phyloP scores from a whole-genome alignment of 2,113 vertebrate genomes.

The Chionis minor region DNA sequence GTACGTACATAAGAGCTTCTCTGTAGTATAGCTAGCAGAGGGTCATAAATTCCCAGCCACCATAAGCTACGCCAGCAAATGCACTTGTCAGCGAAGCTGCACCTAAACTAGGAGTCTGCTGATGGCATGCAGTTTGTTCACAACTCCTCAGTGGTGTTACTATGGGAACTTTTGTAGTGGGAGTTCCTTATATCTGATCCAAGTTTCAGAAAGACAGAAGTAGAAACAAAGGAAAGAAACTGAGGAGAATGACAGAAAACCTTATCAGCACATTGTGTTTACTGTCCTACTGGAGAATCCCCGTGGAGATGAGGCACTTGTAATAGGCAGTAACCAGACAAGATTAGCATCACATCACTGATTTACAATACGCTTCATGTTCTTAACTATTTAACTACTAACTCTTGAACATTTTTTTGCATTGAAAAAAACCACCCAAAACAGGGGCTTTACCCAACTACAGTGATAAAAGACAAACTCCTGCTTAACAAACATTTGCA shows the following conservation, averaged over 20 bases:
- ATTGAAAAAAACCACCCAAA: neutral
- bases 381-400: neutral
- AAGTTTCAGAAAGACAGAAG: neutral
- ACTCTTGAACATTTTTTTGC: neutral
- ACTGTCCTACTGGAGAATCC: neutral
- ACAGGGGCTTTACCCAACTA: neutral
- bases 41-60: neutral
- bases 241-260: neutral
- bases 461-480: neutral
- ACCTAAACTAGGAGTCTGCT: neutral
- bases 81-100: neutral
- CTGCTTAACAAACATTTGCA: neutral
- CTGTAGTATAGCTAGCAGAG: neutral
- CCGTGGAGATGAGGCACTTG: neutral
- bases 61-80: neutral
- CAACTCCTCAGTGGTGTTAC: neutral
- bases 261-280: neutral
- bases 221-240: neutral
- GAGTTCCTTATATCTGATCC: neutral
- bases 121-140: neutral
- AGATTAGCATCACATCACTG: neutral
- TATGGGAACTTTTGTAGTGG: neutral
- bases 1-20: neutral
- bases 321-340: neutral
- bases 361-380: accelerated